Evolutionary conservation across 2,797 vertebrate species (phyloP), one percentile per base, ranked within the genome.

Genomic region (Pseudochaenichthys georgianus): DNA sequence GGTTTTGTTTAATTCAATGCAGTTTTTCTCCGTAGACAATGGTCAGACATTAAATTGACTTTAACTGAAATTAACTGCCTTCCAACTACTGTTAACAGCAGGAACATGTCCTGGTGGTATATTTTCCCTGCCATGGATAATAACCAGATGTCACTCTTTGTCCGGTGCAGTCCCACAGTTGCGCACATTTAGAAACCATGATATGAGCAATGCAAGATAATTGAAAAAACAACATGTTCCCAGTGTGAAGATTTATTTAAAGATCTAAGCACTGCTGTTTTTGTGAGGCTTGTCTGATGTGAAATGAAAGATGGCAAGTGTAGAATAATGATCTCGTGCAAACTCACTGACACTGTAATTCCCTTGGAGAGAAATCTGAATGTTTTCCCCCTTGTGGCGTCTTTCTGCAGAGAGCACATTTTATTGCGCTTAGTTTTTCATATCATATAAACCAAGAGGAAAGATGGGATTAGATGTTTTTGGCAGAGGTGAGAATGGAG

Each of bases 401-500:
- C 53, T 78, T 79, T 78, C 65, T 78, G 67, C 64, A 80, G 61
- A 79, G 21, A 81, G 38, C 73, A 73, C 68, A 76, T 88, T 88
- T 86, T 84, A 84, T 88, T 87, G 81, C 77, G 75, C 76, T 21
- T 77, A 75, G 41, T 78, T 86, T 83, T 85, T 85, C 72, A 80
- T 82, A 78, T 71, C 43, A 65, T 74, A 52, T 42, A 60, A 58
- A 61, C 21, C 3, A 0, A 75, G 51, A 3, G 61, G 68, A 47
- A 86, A 64, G 51, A 83, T 63, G 42, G 78, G 73, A 86, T 87
- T 77, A 75, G 70, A 77, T 77, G 9, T 75, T 83, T 81, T 81
- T 87, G 82, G 82, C 88, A 80, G 55, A 38, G 19, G 23, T 50
- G 1, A 3, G 59, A 13, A 46, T 6, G 0, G 0, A 78, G 55